A percentile compares a stretch with the other conserved stretches of the same genome.
Evolutionary conservation across 2,888 invertebrate genomes (phyloP).

Genomic region (Aleiodes testaceus): DNA sequence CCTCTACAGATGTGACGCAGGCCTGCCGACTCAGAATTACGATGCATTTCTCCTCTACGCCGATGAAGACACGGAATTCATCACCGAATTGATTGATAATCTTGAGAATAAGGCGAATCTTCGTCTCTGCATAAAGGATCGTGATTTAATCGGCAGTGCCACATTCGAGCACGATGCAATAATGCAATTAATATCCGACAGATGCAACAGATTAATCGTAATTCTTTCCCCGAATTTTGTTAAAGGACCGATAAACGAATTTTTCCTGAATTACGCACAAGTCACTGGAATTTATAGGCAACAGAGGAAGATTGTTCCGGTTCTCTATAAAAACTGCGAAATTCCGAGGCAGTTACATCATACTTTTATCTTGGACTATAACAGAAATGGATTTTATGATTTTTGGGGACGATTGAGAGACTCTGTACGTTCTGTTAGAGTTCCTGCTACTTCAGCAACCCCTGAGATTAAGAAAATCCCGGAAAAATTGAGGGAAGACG

Average conservation of each 20-base stretch:
- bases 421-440: constrained; percentile 72
- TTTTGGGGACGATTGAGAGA: constrained; percentile 82
- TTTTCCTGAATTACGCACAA: constrained; percentile 87
- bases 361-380: constrained; percentile 80
- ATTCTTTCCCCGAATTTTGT: constrained; percentile 86
- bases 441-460: not conserved
- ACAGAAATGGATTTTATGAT: constrained; percentile 76
- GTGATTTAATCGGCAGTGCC: constrained; percentile 82
- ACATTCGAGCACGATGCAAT: constrained; percentile 83
- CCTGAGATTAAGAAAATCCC: not conserved
- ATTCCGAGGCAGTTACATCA: constrained; percentile 80
- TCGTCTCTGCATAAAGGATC: constrained; percentile 83
- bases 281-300: constrained; percentile 85
- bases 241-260: constrained; percentile 83
- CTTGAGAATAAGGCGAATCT: constrained; percentile 79
- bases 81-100: constrained; percentile 77
- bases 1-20: constrained; percentile 71
- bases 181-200: constrained; percentile 81
- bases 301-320: constrained; percentile 81
- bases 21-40: constrained; percentile 78
- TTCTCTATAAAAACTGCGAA: constrained; percentile 79
- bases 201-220: constrained; percentile 86
- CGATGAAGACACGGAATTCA: constrained; percentile 83
- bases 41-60: constrained; percentile 87
- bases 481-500: not conserved